Base-by-base conservation (phyloP, 2,888 invertebrate genomes). In the Pammene aurita region DNA sequence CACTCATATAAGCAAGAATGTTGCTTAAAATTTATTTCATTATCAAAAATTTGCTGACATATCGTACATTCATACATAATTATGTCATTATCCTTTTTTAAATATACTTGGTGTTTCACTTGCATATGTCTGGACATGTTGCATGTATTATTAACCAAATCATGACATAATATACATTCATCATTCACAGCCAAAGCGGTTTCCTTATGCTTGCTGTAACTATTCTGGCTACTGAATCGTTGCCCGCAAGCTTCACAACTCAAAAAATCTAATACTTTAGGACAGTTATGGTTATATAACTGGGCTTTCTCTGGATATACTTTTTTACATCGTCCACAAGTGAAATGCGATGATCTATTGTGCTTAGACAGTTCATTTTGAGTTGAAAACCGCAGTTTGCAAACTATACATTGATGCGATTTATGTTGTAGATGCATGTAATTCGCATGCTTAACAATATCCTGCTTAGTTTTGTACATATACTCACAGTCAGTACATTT, bases 51-150 rank as follows among this genome's bases (percentile, higher is more conserved):
- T 18, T 41, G 38, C 18, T 50, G 50, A n/a, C 68, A 68, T 14
- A 68, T 63, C 14, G 52, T 54, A 34, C 68, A 68, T 38, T 68
- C 52, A 42, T 44, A 63, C 0, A 54, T 13, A 7, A 48, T 64
- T 13, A 2, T 10, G 9, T 58, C 44, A 9, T 44, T 5, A 7
- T 6, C 42, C 38, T 44, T 58, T 4, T 64, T 68, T 41, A 68
- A 14, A 18, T 57, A 57, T 1, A 63, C 48, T 34, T 68, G 63
- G 26, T 68, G 68, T 4, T 63, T 44, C 2, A 44, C 56, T n/a
- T 58, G 57, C 68, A 68, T 64, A 14, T 68, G 68, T 18, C 68
- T 44, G 18, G 63, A n/a, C 63, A 68, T 58, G 26, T 68, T 68
- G 35, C 68, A 68, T 64, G 41, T 38, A 35, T 52, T 38, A 2